Evolutionary conservation across 2,113 vertebrate species (phyloP), one percentile per base, ranked within the genome.

Genomic region (Chaetorhynchus papuensis): DNA sequence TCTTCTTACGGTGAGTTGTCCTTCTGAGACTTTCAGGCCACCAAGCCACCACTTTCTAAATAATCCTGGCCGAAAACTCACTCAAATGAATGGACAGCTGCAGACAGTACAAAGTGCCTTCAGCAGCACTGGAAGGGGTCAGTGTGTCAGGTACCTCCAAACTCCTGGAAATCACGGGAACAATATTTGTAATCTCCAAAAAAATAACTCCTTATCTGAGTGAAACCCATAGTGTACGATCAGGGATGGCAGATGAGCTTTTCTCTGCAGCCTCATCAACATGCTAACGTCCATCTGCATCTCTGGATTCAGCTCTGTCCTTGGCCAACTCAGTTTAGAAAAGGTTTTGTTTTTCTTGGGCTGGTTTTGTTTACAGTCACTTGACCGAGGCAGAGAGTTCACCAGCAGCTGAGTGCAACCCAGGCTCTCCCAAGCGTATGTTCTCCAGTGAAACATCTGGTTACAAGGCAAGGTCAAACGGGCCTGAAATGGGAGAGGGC

Each of bases 361-460:
- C 76, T 95, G 90, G 80, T 93, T 91, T 85, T 95, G 66, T 94
- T 94, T 95, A 93, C 92, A 96, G 79, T 78, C 0, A 31, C 81
- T 61, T 95, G 92, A 79, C 91, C 88, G 49, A 94, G 77, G 82
- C 95, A 92, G 71, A 74, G 75, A 93, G 95, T 91, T 96, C 94
- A 94, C 10, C 93, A 92, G 84, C 95, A 90, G 96, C 93, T 93
- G 90, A 90, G 52, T 15, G 76, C 81, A 92, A 31, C 89, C 78
- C 91, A 80, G 79, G 78, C 83, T 95, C 81, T 93, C 91, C 85
- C 84, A 89, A 95, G 85, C 71, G 64, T 13, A 79, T 24, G 16
- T 83, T 93, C 88, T 94, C 92, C 93, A 91, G 89, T 80, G 68
- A 93, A 97, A 97, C 96, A 97, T 97, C 95, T 97, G 96, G 96